Conservation (phyloP, 2,888 invertebrate genomes). For the Cyaniris semiargus region DNA sequence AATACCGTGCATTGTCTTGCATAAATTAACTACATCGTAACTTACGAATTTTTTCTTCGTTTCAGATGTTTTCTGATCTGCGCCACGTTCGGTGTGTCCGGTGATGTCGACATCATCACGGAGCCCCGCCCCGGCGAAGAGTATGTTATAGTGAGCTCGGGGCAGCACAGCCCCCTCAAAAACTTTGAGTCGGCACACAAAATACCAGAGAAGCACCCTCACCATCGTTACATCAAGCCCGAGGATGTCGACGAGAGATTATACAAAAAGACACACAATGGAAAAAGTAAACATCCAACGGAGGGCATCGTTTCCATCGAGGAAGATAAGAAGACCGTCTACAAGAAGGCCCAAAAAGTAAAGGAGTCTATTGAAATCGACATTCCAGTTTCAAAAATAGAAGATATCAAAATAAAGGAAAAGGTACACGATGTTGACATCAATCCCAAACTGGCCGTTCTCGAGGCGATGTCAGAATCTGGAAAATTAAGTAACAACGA, state of each 20-base stretch:
- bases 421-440: slow-evolving; percentile 71
- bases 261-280: slow-evolving; percentile 61
- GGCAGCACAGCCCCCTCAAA: slow-evolving; percentile 70
- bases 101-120: slow-evolving; percentile 82
- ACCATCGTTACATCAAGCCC: slow-evolving; percentile 60
- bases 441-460: slow-evolving; percentile 69
- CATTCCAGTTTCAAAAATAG: slow-evolving; percentile 70
- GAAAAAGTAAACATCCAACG: slow-evolving; percentile 62
- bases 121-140: slow-evolving; percentile 84
- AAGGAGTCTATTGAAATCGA: slow-evolving; percentile 76
- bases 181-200: slow-evolving; percentile 88
- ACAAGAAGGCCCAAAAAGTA: slow-evolving; percentile 64
- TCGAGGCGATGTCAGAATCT: slow-evolving; percentile 74
- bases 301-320: slow-evolving; percentile 75
- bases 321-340: slow-evolving; percentile 66
- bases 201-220: slow-evolving; percentile 79
- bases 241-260: slow-evolving; percentile 74
- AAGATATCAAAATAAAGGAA: slow-evolving; percentile 75
- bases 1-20: slow-evolving; percentile 23
- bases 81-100: slow-evolving; percentile 64
- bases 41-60: slow-evolving; percentile 52
- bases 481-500: slow-evolving; percentile 65
- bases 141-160: slow-evolving; percentile 83
- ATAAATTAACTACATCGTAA: slow-evolving; percentile 14
- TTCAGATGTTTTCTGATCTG: slow-evolving; percentile 77